These are phyloP conservation scores for Pegea sp. DNA, from an alignment of 23 tunicate species.

Conservation along the genomic window DNA sequence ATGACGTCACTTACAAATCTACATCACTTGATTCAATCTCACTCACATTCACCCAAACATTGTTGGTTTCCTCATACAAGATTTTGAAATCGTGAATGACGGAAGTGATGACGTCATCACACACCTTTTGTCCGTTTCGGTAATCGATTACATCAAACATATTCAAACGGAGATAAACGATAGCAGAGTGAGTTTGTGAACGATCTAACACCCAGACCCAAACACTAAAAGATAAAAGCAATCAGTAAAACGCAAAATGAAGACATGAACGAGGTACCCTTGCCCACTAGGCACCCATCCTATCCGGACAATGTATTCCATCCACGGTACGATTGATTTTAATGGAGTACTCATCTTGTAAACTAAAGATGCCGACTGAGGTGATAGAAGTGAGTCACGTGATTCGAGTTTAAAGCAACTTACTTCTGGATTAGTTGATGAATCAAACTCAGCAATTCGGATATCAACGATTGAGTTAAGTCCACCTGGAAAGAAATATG, in stretches of 20 bases:
- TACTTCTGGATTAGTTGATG: no score
- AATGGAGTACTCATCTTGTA: conserved; percentile 3
- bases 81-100: conserved; percentile 7
- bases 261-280: conserved; percentile 16
- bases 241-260: background rate
- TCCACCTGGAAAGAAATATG: no score
- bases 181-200: conserved; percentile 18
- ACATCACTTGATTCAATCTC: no score
- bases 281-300: conserved; percentile 66
- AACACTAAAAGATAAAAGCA: conserved; percentile 14
- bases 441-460: background rate
- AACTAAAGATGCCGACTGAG: background rate
- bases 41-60: conserved; percentile 47
- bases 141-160: conserved; percentile 16
- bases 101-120: conserved; percentile 5
- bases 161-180: conserved; percentile 31
- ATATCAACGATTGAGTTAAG: background rate
- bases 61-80: conserved; percentile 25
- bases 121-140: background rate
- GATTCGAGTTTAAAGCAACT: background rate
- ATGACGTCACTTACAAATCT: no score
- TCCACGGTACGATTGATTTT: conserved; percentile 35
- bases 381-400: background rate
- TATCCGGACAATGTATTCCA: conserved; percentile 78
- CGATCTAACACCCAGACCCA: conserved; percentile 86